phyloP scores from a whole-genome alignment of 2,888 invertebrate genomes.

The Harpagoxenus sublaevis region DNA sequence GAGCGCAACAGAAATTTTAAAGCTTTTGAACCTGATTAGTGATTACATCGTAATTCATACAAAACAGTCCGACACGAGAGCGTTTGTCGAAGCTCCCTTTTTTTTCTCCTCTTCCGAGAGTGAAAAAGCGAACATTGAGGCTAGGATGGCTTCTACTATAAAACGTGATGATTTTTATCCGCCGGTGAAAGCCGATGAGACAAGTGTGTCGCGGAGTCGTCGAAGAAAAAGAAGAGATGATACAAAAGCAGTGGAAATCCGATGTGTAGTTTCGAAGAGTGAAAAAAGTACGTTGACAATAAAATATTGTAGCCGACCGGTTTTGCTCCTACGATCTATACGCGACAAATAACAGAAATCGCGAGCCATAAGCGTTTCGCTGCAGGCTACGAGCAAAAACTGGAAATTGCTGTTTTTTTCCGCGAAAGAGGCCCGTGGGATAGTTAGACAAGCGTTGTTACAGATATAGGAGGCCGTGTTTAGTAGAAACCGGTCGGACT shows the following conservation, averaged over 20 bases:
- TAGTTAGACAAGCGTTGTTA: slow-evolving; percentile 9
- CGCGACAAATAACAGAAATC: slow-evolving; percentile 6
- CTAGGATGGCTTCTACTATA: background rate
- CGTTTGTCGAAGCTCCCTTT: background rate
- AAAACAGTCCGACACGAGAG: background rate
- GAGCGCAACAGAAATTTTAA: background rate
- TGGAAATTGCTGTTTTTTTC: background rate
- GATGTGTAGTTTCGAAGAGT: background rate
- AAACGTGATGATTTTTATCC: slow-evolving; percentile 39
- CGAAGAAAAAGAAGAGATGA: slow-evolving; percentile 4
- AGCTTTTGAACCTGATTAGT: slow-evolving; percentile 10
- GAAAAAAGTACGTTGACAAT: slow-evolving; percentile 22
- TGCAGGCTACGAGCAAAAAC: background rate
- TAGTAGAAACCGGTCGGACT: slow-evolving; percentile 31
- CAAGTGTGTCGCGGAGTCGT: slow-evolving; percentile 33
- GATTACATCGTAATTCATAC: slow-evolving; percentile 21
- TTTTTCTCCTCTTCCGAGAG: background rate
- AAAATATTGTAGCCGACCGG: background rate
- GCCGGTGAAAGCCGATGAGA: slow-evolving; percentile 38
- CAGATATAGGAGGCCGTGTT: background rate
- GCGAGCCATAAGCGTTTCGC: background rate
- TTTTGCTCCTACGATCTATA: background rate
- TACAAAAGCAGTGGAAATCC: slow-evolving; percentile 9
- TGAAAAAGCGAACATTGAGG: slow-evolving; percentile 25
- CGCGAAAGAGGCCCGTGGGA: slow-evolving; percentile 19